phyloP scores from a whole-genome alignment of 2,888 invertebrate species.

The Lochmaea capreae region DNA sequence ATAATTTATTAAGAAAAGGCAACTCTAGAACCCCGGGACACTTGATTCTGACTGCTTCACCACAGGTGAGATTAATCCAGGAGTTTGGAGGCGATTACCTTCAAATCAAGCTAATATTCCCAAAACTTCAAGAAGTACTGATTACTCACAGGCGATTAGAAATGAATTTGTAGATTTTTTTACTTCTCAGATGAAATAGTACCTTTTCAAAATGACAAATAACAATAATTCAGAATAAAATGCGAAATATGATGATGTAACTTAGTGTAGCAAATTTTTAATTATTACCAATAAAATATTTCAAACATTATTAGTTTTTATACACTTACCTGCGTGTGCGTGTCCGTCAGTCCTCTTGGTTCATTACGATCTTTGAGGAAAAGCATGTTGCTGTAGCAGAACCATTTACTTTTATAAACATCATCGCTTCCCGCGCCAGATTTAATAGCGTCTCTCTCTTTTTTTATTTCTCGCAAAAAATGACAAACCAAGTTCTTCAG shows the following conservation, averaged over 20 bases:
- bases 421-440: slow-evolving; percentile 5
- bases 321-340: too few relatives aligned
- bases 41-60: slow-evolving; percentile 22
- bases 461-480: slow-evolving; percentile 24
- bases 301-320: too few relatives aligned
- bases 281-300: too few relatives aligned
- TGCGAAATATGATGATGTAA: too few relatives aligned
- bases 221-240: too few relatives aligned
- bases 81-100: slow-evolving; percentile 26
- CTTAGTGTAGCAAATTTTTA: too few relatives aligned
- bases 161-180: slow-evolving; percentile 25
- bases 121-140: slow-evolving; percentile 26
- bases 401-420: slow-evolving; percentile 30
- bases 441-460: slow-evolving; percentile 6
- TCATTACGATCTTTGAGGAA: slow-evolving; percentile 16
- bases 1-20: too few relatives aligned
- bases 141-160: slow-evolving; percentile 14
- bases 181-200: neutral
- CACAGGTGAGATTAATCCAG: slow-evolving; percentile 25
- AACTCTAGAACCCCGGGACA: slow-evolving; percentile 5
- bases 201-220: too few relatives aligned
- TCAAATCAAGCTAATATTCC: slow-evolving; percentile 25
- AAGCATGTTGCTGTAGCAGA: slow-evolving; percentile 25
- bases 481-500: slow-evolving; percentile 13
- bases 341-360: too few relatives aligned